Evolutionary conservation across 2,113 vertebrate genomes (phyloP).

Genomic region (Setophaga coronata): DNA sequence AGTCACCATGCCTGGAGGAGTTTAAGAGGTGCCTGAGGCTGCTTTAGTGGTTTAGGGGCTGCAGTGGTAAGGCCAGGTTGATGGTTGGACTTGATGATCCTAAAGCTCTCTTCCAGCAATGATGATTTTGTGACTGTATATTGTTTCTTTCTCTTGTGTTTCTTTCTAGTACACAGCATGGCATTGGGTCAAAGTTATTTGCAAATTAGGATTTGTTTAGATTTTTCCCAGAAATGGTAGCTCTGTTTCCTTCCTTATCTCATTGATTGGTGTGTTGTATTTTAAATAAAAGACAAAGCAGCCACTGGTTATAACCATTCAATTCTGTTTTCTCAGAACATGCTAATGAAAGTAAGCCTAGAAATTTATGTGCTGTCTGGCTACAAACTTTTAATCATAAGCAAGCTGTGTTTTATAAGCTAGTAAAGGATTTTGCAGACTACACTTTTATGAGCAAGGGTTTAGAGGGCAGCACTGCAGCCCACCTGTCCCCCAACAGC

Average conservation of each 20-base stretch:
- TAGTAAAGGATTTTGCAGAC: neutral
- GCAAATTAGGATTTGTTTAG: neutral
- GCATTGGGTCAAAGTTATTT: neutral
- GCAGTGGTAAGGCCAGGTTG: neutral
- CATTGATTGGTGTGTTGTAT: neutral
- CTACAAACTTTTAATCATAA: neutral
- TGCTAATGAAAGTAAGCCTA: neutral
- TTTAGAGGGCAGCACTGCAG: neutral
- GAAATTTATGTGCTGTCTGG: neutral
- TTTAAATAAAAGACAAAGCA: neutral
- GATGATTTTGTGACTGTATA: neutral
- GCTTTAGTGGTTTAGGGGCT: neutral
- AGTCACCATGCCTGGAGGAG: neutral
- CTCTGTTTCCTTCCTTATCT: neutral
- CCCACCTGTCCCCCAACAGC: rapidly evolving
- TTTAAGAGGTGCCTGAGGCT: neutral
- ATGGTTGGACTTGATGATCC: neutral
- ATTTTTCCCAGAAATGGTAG: neutral
- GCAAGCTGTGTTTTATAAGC: neutral
- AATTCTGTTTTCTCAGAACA: neutral
- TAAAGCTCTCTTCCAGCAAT: neutral
- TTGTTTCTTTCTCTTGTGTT: neutral
- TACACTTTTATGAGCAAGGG: neutral
- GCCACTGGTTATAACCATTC: neutral
- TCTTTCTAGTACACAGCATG: neutral